Percentiles rank a stretch among this genome's conserved stretches.
Evolutionary conservation across 2,888 invertebrate genomes (phyloP).

Genomic region (Apodemia mormo): DNA sequence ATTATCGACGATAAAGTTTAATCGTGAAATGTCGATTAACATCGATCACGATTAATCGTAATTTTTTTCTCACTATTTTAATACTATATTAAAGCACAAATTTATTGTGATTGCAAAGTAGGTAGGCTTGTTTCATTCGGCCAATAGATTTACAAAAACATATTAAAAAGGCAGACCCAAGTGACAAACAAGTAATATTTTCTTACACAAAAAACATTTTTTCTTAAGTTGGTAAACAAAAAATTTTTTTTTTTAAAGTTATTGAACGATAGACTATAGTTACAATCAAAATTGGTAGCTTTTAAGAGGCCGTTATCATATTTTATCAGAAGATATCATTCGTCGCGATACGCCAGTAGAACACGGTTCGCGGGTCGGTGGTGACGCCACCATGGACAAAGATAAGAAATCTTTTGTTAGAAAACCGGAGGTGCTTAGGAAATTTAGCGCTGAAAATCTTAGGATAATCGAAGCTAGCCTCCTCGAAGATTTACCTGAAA

Average conservation of each 20-base stretch:
- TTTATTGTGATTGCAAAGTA: no score
- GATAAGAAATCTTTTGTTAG: slow-evolving; percentile 56
- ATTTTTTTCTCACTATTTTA: no score
- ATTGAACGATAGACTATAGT: slow-evolving; percentile 18
- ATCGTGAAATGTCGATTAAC: no score
- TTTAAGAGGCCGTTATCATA: slow-evolving; percentile 51
- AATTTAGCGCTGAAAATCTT: slow-evolving; percentile 66
- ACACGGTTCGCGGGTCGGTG: slow-evolving; percentile 53
- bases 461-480: slow-evolving; percentile 69
- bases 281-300: slow-evolving; percentile 37
- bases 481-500: slow-evolving; percentile 66
- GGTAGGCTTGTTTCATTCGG: no score
- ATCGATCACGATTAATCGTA: no score
- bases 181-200: no score
- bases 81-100: no score
- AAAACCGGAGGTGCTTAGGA: slow-evolving; percentile 64
- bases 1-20: no score
- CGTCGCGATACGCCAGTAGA: slow-evolving; percentile 59
- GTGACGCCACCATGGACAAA: slow-evolving; percentile 69
- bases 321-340: slow-evolving; percentile 64
- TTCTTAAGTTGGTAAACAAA: background rate
- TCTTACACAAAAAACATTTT: no score
- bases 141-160: no score
- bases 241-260: background rate
- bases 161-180: no score